phyloP scores from a whole-genome alignment of 2,113 vertebrate species.

The Plecturocebus donacophilus region DNA sequence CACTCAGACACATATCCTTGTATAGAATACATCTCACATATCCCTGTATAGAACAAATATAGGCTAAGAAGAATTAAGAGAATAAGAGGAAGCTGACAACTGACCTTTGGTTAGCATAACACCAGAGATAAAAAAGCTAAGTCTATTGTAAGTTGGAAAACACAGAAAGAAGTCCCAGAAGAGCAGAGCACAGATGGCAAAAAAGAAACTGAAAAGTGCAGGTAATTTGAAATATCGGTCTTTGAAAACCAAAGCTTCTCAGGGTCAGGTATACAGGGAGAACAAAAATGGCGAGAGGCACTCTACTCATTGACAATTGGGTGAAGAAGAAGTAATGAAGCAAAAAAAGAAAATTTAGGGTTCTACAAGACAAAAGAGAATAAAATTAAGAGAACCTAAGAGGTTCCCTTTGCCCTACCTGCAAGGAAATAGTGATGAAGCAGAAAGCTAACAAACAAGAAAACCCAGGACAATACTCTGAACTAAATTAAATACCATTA shows the following conservation, averaged over 20 bases:
- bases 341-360: not conserved
- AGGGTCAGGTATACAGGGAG: too few species aligned
- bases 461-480: not conserved
- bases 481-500: not conserved
- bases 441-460: not conserved
- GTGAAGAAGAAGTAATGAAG: not conserved
- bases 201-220: not conserved
- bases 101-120: not conserved
- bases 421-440: not conserved
- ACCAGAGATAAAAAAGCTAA: not conserved
- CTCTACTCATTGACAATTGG: not conserved
- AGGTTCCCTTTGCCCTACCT: not conserved
- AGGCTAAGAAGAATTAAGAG: too few species aligned
- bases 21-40: too few species aligned
- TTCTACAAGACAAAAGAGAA: not conserved
- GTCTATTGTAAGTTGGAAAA: not conserved
- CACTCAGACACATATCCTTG: not conserved
- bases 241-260: not conserved
- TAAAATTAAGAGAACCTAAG: not conserved
- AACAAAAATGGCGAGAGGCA: not conserved
- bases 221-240: not conserved
- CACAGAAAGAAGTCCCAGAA: not conserved
- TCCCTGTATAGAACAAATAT: not conserved
- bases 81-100: not conserved
- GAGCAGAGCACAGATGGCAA: not conserved